Base-by-base conservation (phyloP, 2,797 vertebrate genomes). In the Tamandua tetradactyla region DNA sequence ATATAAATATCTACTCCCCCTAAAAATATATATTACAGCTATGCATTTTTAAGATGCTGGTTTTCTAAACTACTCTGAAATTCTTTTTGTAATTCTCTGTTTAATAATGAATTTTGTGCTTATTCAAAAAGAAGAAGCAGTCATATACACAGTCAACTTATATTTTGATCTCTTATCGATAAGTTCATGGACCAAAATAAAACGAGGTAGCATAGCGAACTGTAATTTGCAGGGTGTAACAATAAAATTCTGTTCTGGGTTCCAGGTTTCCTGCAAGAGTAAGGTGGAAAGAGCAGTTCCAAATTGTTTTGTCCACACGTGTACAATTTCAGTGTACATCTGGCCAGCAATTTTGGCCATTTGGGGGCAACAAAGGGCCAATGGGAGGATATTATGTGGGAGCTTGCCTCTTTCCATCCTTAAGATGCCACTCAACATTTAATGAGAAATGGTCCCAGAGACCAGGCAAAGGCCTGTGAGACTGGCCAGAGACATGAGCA, bases 71-170 rank as follows among this genome's bases (percentile, higher is more conserved):
- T 76, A 82, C 79, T 88, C 37, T 23, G n/a, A 79, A 42, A 57
- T 87, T 69, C 42, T 69, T 64, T 95, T 93, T 78, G 37, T 49
- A 92, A 90, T 66, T 89, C 59, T 93, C 47, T 64, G 32, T 55
- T 95, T 71, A 87, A 85, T 93, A 89, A 81, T 86, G 68, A 91
- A 82, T 90, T 90, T 92, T 80, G 22, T 92, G 59, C 82, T 72
- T 88, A 76, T 87, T 69, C 49, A 79, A 47, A 82, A 91, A 68
- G 81, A 74, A 90, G 87, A 88, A 76, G 14, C 32, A 82, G 13
- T 80, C 37, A 49, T 27, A 52, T 8, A 32, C 12, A 52, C 27
- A 76, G 40, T 79, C 62, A 72, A 3, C 47, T 68, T 89, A 61
- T 84, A 85, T 71, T 55, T 78, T 87, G 52, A 20, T 47, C 62